These are phyloP conservation scores for Drosophila pachea DNA, from an alignment of 1,140 invertebrate species.

Conservation along the genomic window DNA sequence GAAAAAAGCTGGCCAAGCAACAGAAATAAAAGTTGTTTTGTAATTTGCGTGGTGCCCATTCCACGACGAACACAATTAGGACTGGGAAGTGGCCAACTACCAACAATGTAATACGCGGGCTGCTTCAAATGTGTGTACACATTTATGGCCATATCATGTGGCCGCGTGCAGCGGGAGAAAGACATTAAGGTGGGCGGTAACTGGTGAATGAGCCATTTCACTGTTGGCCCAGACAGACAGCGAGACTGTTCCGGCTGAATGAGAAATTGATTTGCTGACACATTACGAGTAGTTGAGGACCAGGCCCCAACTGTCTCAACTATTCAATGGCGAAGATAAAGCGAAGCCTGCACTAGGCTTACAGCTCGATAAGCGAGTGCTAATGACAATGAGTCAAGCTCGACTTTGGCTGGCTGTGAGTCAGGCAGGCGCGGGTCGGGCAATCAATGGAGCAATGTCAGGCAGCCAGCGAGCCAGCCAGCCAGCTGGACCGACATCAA, in stretches of 20 bases:
- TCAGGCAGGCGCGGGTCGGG: constrained; percentile 33
- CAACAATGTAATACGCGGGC: not conserved
- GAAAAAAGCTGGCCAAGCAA: not conserved
- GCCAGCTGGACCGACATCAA: constrained; percentile 33
- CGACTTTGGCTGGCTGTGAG: constrained; percentile 30
- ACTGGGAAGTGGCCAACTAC: not conserved
- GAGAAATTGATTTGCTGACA: constrained; percentile 48
- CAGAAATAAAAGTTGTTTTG: constrained; percentile 32
- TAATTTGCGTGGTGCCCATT: constrained; percentile 10
- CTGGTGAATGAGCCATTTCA: constrained; percentile 15
- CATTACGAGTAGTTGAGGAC: constrained; percentile 4
- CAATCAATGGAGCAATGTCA: not conserved
- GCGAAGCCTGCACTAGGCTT: constrained; percentile 25
- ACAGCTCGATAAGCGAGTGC: constrained; percentile 52
- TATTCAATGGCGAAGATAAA: constrained; percentile 42
- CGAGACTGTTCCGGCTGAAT: constrained; percentile 11
- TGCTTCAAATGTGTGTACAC: not conserved
- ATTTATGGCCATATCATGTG: not conserved
- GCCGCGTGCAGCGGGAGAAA: constrained; percentile 1
- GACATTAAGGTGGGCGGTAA: constrained; percentile 35
- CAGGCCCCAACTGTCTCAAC: constrained; percentile 22
- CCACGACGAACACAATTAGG: constrained; percentile 33
- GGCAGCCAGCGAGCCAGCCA: not conserved
- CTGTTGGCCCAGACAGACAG: constrained; percentile 15
- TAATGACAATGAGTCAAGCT: constrained; percentile 70